A percentile compares a stretch with the other conserved stretches of the same genome.
Evolutionary conservation across 2,888 invertebrate genomes (phyloP).

Genomic region (Platycnemis pennipes): DNA sequence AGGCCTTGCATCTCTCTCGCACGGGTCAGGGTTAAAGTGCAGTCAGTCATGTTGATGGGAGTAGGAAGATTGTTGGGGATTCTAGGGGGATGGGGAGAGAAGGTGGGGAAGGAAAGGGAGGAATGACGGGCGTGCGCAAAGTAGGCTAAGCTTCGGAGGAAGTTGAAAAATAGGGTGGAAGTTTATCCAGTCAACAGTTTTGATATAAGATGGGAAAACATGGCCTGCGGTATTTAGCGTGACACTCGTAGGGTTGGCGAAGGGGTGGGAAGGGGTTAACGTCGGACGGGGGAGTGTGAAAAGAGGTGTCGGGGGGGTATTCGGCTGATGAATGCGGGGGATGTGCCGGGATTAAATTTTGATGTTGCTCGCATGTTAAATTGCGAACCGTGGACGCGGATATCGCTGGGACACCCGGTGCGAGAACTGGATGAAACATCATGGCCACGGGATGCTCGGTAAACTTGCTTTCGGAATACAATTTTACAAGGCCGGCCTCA

Average conservation of each 20-base stretch:
- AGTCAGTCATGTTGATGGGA: neutral
- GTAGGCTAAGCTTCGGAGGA: neutral
- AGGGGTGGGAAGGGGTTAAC: too few species aligned
- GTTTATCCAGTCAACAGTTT: constrained; percentile 16
- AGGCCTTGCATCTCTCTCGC: neutral
- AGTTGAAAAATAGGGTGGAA: constrained; percentile 1
- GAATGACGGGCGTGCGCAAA: neutral
- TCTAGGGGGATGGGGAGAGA: neutral
- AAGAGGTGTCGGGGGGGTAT: neutral
- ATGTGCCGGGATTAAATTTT: neutral
- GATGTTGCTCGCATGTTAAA: neutral
- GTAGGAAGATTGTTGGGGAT: neutral
- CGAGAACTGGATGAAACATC: neutral
- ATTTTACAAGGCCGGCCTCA: neutral
- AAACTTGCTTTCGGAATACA: neutral
- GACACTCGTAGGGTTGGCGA: neutral
- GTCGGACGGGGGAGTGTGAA: neutral
- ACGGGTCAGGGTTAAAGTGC: neutral
- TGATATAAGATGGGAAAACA: neutral
- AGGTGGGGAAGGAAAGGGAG: neutral
- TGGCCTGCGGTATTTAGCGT: neutral
- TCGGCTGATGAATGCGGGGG: neutral
- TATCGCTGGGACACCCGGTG: neutral
- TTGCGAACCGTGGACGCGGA: neutral
- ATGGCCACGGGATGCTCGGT: neutral